Conservation (phyloP, 2,113 vertebrate species). For the Pterocles burchelli region DNA sequence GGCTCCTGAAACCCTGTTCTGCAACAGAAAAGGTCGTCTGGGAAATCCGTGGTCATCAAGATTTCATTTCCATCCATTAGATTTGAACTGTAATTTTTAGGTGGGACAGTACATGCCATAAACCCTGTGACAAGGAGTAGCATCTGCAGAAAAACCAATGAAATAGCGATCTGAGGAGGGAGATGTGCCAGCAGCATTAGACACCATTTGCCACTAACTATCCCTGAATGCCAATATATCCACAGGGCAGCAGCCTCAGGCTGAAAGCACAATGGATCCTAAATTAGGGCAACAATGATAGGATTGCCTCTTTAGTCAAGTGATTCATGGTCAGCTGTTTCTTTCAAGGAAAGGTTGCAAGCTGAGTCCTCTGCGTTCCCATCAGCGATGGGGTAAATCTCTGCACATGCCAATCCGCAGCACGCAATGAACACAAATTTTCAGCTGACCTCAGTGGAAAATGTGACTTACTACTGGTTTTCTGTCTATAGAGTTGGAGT, state of each 20-base stretch:
- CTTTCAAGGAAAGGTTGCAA: neutral
- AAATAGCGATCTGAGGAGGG: neutral
- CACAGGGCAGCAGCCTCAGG: neutral
- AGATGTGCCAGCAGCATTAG: neutral
- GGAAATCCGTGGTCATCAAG: accelerated
- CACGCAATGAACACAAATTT: neutral
- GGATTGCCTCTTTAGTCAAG: neutral
- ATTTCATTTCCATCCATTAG: neutral
- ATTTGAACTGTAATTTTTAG: accelerated
- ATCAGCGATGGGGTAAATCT: neutral
- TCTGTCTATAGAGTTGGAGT: slow-evolving; percentile 56
- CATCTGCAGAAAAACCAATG: neutral
- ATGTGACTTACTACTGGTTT: slow-evolving; percentile 63
- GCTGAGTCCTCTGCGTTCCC: neutral
- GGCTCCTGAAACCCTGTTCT: neutral
- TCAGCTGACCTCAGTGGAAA: slow-evolving; percentile 56
- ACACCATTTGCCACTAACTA: neutral
- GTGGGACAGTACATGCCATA: neutral
- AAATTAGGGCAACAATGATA: neutral
- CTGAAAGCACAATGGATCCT: neutral
- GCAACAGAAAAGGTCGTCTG: neutral
- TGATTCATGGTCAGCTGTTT: neutral
- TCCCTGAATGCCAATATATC: neutral
- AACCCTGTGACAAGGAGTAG: neutral
- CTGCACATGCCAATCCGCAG: neutral